These are phyloP conservation scores for Byasa hedistus DNA, from an alignment of 2,888 invertebrate genomes.

Conservation along the genomic window DNA sequence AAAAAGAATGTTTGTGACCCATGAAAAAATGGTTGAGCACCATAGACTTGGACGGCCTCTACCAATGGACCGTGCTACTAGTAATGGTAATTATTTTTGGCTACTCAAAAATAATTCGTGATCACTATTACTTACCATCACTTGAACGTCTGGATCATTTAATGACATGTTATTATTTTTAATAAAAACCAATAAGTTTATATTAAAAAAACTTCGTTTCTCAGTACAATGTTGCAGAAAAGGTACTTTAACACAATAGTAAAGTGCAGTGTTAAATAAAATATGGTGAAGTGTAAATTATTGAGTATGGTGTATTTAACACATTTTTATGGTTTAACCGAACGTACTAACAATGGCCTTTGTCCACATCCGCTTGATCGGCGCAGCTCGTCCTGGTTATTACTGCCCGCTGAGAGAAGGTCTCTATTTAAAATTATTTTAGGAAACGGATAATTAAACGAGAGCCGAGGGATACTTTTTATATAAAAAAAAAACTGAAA, in stretches of 20 bases:
- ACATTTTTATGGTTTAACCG: conserved; percentile 32
- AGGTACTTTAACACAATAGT: background rate
- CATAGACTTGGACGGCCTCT: too few relatives aligned
- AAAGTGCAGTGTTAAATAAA: conserved; percentile 30
- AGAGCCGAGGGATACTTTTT: conserved; percentile 11
- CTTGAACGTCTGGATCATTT: too few relatives aligned
- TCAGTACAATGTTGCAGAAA: too few relatives aligned
- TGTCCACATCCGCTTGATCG: conserved; percentile 43
- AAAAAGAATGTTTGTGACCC: too few relatives aligned
- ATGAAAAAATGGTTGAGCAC: too few relatives aligned
- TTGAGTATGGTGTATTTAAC: conserved; percentile 32
- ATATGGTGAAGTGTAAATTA: conserved; percentile 31
- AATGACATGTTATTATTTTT: too few relatives aligned
- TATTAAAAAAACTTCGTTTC: too few relatives aligned
- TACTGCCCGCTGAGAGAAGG: conserved; percentile 20
- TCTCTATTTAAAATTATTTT: conserved; percentile 29
- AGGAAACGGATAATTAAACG: conserved; percentile 33
- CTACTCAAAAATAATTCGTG: too few relatives aligned
- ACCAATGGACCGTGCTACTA: too few relatives aligned
- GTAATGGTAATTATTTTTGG: too few relatives aligned
- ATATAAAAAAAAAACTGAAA: conserved; percentile 20
- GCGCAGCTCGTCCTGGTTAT: conserved; percentile 37
- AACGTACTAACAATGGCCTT: conserved; percentile 43
- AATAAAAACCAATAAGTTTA: too few relatives aligned
- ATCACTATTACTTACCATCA: too few relatives aligned